phyloP scores from a whole-genome alignment of 1,140 invertebrate species.

The Pseudoatta argentina region DNA sequence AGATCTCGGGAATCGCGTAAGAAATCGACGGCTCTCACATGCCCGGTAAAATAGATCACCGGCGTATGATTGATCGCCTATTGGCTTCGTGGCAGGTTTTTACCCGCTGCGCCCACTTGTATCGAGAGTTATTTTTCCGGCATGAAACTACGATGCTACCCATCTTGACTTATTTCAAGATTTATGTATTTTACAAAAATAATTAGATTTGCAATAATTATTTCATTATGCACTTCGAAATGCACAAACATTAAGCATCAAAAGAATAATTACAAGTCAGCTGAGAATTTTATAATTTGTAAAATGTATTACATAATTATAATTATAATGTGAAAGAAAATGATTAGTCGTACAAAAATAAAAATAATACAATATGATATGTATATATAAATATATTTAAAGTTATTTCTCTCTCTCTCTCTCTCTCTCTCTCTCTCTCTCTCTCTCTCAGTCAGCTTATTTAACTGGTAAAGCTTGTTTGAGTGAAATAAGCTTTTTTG shows the following conservation, averaged over 20 bases:
- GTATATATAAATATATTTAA: neutral
- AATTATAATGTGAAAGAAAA: neutral
- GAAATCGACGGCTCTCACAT: constrained; percentile 83
- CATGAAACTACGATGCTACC: constrained; percentile 30
- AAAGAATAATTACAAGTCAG: neutral
- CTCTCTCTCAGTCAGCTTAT: neutral
- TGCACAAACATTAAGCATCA: neutral
- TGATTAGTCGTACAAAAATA: neutral
- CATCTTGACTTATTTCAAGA: constrained; percentile 27
- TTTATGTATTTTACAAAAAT: constrained; percentile 7
- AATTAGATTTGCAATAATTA: constrained; percentile 14
- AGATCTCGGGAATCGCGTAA: constrained; percentile 76
- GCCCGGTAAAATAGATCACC: constrained; percentile 83
- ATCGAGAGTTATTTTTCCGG: constrained; percentile 60
- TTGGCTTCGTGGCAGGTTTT: constrained; percentile 75
- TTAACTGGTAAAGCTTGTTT: neutral
- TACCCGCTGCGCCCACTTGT: constrained; percentile 56
- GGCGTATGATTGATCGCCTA: constrained; percentile 85
- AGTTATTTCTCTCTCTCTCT: neutral
- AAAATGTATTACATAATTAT: constrained; percentile 4
- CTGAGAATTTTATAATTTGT: neutral
- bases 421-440: neutral
- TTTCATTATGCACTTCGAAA: neutral
- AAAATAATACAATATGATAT: neutral
- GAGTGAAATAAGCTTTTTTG: neutral